Evolutionary conservation across 1,140 invertebrate species (phyloP), one percentile per base, ranked within the genome.

Genomic region (Rhyzopertha dominica): DNA sequence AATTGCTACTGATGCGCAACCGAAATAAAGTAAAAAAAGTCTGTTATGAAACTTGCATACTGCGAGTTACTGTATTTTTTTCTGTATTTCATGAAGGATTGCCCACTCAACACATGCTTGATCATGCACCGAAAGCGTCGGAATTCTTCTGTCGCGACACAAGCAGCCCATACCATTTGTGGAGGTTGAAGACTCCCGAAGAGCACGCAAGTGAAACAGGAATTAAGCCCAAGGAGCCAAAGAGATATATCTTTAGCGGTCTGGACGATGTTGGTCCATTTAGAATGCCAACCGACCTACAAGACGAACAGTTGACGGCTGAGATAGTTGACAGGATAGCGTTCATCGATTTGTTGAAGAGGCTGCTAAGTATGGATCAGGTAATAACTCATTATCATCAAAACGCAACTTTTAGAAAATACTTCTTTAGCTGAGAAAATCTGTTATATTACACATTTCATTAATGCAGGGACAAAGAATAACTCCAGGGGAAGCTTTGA

Each of bases 221-320:
- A 42, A 96, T 97, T 51, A 97, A 98, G 74, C 97, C 94, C 26
- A 99, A 99, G 76, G 97, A 99, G 75, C 95, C 95, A 0, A 76
- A 96, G 61, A 99, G 99, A 70, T 99, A 99, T 71, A 98, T 99
- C 58, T 99, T 99, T 73, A 99, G 98, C 70, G 98, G 94, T 70
- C 75, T 99, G 34, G 97, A 99, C 63, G 97, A 99, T 69, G 98
- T 99, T 69, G 94, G 90, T 48, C 92, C 86, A 64, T 94, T 98
- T 4, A 98, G 98, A 72, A 92, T 98, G 36, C 93, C 94, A 26
- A 95, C 90, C 4, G 93, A 98, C 73, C 73, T 98, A 42, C 94
- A 97, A 71, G 92, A 94, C 3, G 88, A 89, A 49, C 93, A 98
- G 66, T 72, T 98, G 25, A 71, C 96, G 54, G 93, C 92, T 0